A percentile compares a stretch with the other conserved stretches of the same genome.
Evolutionary conservation across 1,140 invertebrate species (phyloP).

Genomic region (Atta texana): DNA sequence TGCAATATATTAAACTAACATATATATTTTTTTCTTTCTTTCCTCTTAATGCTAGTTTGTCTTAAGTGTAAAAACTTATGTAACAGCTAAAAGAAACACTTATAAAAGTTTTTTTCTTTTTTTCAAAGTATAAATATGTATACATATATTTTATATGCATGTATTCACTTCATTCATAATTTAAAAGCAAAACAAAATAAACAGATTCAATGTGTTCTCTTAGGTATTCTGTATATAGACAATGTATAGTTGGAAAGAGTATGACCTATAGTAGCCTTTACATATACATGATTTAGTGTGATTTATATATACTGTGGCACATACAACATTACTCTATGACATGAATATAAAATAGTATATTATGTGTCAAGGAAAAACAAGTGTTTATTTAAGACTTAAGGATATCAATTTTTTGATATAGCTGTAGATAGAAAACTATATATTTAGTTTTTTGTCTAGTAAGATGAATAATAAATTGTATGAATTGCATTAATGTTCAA

Average conservation of each 20-base stretch:
- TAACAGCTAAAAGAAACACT: not conserved
- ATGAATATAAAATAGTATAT: conserved; percentile 64
- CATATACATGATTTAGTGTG: not conserved
- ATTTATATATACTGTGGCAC: conserved; percentile 17
- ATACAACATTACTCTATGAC: conserved; percentile 57
- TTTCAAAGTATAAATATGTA: not conserved
- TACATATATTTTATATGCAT: not conserved
- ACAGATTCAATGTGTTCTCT: not conserved
- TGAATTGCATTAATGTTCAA: not conserved
- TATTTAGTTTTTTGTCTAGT: not conserved
- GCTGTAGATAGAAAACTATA: not conserved
- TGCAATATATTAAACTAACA: not conserved
- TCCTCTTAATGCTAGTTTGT: not conserved
- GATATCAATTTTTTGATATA: not conserved
- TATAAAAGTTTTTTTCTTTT: not conserved
- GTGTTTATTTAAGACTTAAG: not conserved
- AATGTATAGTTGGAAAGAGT: not conserved
- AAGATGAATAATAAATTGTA: not conserved
- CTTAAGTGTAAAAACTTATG: not conserved
- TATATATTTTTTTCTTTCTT: not conserved
- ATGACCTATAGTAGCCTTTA: conserved; percentile 1
- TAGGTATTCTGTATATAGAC: not conserved
- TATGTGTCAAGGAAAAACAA: conserved; percentile 32
- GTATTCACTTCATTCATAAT: not conserved
- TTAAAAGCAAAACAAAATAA: not conserved